phyloP scores from a whole-genome alignment of 2,113 vertebrate genomes.

The Electrona antarctica region DNA sequence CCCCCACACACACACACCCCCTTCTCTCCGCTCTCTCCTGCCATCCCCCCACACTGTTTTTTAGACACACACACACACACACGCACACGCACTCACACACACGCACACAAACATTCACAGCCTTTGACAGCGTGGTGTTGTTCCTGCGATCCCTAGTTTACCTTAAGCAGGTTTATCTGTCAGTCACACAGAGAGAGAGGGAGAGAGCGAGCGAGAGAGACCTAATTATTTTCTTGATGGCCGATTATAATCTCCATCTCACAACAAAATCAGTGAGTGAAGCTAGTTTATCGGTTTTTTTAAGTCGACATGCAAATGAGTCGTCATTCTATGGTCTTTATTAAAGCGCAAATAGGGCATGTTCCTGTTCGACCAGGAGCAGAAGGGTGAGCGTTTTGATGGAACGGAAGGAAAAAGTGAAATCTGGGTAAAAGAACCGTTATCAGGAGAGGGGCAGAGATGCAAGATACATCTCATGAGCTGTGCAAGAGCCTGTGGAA shows the following conservation, averaged over 20 bases:
- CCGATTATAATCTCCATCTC: slow-evolving; percentile 34
- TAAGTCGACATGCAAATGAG: not conserved
- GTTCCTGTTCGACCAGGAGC: not conserved
- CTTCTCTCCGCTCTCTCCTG: slow-evolving; percentile 32
- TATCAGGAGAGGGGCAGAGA: slow-evolving; percentile 11
- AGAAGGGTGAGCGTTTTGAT: not conserved
- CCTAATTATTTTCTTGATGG: slow-evolving; percentile 64
- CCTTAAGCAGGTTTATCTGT: slow-evolving; percentile 56
- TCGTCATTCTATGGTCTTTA: slow-evolving; percentile 4
- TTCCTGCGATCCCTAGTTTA: slow-evolving; percentile 57
- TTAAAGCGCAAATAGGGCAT: slow-evolving; percentile 1
- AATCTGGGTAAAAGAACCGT: not conserved
- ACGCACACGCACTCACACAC: slow-evolving; percentile 1
- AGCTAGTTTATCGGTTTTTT: not conserved
- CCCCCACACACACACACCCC: slow-evolving; percentile 54
- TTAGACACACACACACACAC: slow-evolving; percentile 1
- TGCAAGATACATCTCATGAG: slow-evolving; percentile 37
- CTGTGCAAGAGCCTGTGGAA: slow-evolving; percentile 24
- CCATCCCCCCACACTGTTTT: slow-evolving; percentile 39
- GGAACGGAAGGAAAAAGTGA: not conserved
- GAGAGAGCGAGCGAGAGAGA: slow-evolving; percentile 13
- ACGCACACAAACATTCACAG: not conserved
- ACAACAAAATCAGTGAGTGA: slow-evolving; percentile 8
- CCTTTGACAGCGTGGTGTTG: slow-evolving; percentile 67
- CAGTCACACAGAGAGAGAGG: slow-evolving; percentile 49